Evolutionary conservation across 2,113 vertebrate genomes (phyloP).

Genomic region (Circaetus gallicus): DNA sequence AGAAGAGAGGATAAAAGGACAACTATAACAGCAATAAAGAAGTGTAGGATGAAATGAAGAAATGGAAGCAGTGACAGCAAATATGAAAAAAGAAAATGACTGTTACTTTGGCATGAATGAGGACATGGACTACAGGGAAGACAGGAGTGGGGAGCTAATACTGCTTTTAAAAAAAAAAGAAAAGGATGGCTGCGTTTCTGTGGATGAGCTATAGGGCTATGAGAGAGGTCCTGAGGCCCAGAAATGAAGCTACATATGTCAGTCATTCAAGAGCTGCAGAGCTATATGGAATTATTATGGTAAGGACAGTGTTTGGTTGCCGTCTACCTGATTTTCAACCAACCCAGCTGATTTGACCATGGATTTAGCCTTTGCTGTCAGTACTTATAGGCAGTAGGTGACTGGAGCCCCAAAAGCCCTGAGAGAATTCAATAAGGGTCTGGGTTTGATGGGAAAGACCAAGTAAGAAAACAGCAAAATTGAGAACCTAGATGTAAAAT

Average conservation of each 20-base stretch:
- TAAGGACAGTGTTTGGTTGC: neutral
- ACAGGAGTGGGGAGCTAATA: neutral
- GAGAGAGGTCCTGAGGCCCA: neutral
- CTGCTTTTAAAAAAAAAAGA: neutral
- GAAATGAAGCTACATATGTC: neutral
- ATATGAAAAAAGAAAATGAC: neutral
- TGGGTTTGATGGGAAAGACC: neutral
- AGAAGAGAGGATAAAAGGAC: conserved; percentile 53
- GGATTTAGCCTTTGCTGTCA: neutral
- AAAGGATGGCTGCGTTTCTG: neutral
- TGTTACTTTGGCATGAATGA: neutral
- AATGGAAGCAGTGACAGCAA: conserved; percentile 29
- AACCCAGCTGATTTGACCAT: neutral
- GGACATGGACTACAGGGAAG: neutral
- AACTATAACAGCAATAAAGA: conserved; percentile 28
- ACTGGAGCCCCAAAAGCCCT: neutral
- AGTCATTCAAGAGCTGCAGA: neutral
- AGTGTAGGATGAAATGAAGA: conserved; percentile 45
- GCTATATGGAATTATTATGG: neutral
- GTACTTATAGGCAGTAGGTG: neutral
- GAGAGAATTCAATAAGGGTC: neutral
- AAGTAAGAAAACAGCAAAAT: neutral
- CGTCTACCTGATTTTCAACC: neutral
- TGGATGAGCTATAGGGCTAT: neutral
- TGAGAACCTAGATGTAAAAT: neutral